A percentile compares a stretch with the other conserved stretches of the same genome.
Evolutionary conservation across 2,888 invertebrate genomes (phyloP).

Genomic region (Andrena trimmerana): DNA sequence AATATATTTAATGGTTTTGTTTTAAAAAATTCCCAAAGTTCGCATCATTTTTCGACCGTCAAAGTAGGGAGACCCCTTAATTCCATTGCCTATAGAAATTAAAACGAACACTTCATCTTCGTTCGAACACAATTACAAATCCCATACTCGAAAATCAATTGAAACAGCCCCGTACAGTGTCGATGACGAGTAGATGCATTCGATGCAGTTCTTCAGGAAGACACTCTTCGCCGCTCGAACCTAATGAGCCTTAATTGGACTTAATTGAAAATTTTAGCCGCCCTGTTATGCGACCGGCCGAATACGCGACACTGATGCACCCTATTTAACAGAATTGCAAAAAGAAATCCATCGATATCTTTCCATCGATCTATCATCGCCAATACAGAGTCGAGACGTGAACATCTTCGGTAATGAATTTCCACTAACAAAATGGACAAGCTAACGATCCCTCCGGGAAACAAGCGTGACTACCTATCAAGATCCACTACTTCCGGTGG

Average conservation of each 20-base stretch:
- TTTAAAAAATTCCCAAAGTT: no score
- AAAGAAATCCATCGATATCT: neutral
- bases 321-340: conserved; percentile 12
- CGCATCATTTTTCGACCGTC: no score
- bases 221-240: conserved; percentile 6
- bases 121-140: no score
- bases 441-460: neutral
- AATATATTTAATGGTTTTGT: no score
- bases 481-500: conserved; percentile 11
- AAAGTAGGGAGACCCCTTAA: no score
- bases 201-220: conserved; percentile 12
- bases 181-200: neutral
- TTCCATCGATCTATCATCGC: neutral
- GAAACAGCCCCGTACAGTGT: neutral
- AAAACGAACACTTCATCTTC: no score
- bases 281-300: conserved; percentile 8
- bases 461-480: neutral
- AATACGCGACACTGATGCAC: conserved; percentile 14
- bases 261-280: conserved; percentile 69
- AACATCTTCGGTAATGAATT: neutral
- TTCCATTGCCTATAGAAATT: no score
- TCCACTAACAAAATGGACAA: neutral
- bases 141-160: no score
- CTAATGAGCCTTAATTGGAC: conserved; percentile 68
- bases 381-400: neutral